These are phyloP conservation scores for Limosa lapponica DNA, from an alignment of 2,797 vertebrate species.

Conservation along the genomic window DNA sequence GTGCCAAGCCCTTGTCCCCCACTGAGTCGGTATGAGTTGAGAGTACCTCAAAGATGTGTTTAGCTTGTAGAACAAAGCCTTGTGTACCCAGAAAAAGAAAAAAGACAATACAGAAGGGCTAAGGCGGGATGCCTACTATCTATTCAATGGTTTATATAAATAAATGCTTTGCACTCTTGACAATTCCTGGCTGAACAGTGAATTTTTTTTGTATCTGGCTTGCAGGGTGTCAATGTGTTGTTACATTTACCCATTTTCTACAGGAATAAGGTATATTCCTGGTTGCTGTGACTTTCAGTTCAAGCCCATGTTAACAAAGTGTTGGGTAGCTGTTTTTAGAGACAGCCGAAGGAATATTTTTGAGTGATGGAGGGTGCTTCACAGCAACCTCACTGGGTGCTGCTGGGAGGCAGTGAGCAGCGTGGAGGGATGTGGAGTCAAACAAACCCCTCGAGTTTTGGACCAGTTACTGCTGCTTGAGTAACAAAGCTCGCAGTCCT, in stretches of 20 bases:
- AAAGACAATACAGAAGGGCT: background rate
- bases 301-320: background rate
- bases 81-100: background rate
- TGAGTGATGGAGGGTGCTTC: background rate
- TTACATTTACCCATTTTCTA: background rate
- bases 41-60: background rate
- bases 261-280: background rate
- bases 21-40: background rate
- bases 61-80: background rate
- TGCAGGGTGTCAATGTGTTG: background rate
- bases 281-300: background rate
- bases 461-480: background rate
- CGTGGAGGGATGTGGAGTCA: accelerated
- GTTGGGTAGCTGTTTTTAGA: background rate
- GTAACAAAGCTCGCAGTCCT: background rate
- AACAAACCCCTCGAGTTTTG: background rate
- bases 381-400: background rate
- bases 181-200: background rate
- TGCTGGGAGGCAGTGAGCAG: background rate
- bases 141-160: background rate
- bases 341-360: background rate
- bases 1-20: background rate
- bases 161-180: background rate
- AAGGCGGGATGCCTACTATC: background rate
- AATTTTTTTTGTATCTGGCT: background rate